phyloP scores from a whole-genome alignment of 2,113 vertebrate species.

The Stegastes partitus region DNA sequence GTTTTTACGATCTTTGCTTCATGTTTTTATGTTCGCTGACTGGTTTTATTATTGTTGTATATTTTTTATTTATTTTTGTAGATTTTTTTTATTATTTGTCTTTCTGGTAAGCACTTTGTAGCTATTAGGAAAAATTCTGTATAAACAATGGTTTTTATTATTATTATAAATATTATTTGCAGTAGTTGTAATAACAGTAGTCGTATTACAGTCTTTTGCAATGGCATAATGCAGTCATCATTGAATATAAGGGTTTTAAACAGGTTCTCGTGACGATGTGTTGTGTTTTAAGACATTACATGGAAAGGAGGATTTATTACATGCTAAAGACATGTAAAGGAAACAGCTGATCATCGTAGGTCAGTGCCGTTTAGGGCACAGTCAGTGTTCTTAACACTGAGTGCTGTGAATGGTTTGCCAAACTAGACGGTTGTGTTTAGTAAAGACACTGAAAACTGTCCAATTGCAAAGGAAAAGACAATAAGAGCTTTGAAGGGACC shows the following conservation, averaged over 20 bases:
- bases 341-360: background rate
- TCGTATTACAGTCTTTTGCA: background rate
- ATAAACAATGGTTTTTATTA: too few relatives aligned
- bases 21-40: too few relatives aligned
- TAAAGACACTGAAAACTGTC: background rate
- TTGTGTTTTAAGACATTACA: background rate
- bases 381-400: background rate
- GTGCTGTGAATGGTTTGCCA: conserved; percentile 6
- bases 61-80: too few relatives aligned
- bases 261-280: background rate
- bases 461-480: background rate
- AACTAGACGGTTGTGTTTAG: too few relatives aligned
- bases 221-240: background rate
- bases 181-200: too few relatives aligned
- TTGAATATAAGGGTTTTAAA: background rate
- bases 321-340: background rate
- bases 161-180: too few relatives aligned
- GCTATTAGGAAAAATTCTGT: too few relatives aligned
- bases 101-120: too few relatives aligned
- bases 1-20: too few relatives aligned
- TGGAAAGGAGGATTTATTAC: background rate
- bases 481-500: background rate
- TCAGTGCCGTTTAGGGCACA: background rate
- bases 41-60: too few relatives aligned
- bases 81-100: too few relatives aligned